A percentile compares a stretch with the other conserved stretches of the same genome.
These are phyloP conservation scores for Pocota personata DNA, from an alignment of 2,888 invertebrate genomes.

Conservation along the genomic window DNA sequence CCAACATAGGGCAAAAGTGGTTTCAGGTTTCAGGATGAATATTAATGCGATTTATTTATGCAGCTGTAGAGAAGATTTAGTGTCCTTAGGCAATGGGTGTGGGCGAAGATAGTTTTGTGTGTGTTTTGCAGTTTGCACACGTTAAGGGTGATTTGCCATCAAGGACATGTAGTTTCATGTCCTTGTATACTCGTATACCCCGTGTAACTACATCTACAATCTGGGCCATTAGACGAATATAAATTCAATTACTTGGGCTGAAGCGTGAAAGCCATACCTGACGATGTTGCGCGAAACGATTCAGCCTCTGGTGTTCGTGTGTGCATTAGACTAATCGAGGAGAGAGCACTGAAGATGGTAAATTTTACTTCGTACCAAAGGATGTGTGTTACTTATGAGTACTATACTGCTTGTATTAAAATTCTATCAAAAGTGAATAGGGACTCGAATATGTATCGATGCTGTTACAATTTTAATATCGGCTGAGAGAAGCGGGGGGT, in stretches of 20 bases:
- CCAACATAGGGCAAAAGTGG: conserved; percentile 50
- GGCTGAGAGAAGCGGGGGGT: not conserved
- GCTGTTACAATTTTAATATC: not conserved
- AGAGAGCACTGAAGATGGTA: not conserved
- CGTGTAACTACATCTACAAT: conserved; percentile 44
- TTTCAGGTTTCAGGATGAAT: conserved; percentile 68
- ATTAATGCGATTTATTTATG: conserved; percentile 73
- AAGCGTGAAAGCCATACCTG: conserved; percentile 29
- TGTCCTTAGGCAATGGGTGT: conserved; percentile 53
- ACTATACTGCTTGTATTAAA: not conserved
- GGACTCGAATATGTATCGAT: not conserved
- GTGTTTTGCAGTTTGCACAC: conserved; percentile 4
- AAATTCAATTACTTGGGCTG: conserved; percentile 56
- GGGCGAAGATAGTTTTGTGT: not conserved
- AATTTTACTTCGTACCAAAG: not conserved
- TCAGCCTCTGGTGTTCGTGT: not conserved
- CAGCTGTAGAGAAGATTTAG: conserved; percentile 66
- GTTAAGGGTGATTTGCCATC: conserved; percentile 21
- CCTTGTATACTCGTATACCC: conserved; percentile 28
- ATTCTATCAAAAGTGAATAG: not conserved
- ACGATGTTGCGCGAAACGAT: conserved; percentile 5
- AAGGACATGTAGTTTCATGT: conserved; percentile 19
- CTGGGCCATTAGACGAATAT: conserved; percentile 49
- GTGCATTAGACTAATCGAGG: conserved; percentile 30
- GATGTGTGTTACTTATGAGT: too few species aligned